Percentiles rank a stretch among this genome's conserved stretches.
phyloP scores from a whole-genome alignment of 2,888 invertebrate species.

The Brenthis ino region DNA sequence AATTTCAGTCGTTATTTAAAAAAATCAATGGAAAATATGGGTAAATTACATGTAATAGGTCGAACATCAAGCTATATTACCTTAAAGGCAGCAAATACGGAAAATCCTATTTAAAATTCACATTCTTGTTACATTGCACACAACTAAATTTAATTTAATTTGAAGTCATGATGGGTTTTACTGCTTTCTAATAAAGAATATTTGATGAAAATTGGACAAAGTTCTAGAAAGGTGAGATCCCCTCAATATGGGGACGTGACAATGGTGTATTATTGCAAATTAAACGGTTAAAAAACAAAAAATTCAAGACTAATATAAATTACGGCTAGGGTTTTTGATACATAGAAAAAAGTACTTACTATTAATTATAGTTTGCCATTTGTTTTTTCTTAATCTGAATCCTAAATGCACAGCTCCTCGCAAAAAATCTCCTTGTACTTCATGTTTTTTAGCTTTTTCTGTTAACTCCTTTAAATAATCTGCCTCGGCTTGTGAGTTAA shows the following conservation, averaged over 20 bases:
- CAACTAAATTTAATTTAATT: no score
- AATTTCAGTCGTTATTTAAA: no score
- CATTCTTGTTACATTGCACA: no score
- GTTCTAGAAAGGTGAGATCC: no score
- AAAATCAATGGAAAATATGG: no score
- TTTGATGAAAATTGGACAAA: no score
- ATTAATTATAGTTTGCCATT: constrained; percentile 55
- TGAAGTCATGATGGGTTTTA: neutral
- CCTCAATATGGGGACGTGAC: no score
- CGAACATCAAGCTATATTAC: neutral
- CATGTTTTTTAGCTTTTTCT: constrained; percentile 48
- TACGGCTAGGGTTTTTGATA: no score
- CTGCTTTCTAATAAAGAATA: neutral
- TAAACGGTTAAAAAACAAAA: no score
- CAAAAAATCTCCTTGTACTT: constrained; percentile 46
- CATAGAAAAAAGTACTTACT: constrained; percentile 44
- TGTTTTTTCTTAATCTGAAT: constrained; percentile 42
- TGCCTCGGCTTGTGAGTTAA: constrained; percentile 57
- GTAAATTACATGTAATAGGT: no score
- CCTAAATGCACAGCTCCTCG: constrained; percentile 52
- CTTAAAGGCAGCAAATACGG: neutral
- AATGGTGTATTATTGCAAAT: no score
- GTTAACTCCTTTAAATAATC: constrained; percentile 52
- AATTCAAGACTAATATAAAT: no score
- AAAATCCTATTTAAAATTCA: neutral